phyloP scores from a whole-genome alignment of 2,888 invertebrate genomes.

The Zeuzera pyrina region DNA sequence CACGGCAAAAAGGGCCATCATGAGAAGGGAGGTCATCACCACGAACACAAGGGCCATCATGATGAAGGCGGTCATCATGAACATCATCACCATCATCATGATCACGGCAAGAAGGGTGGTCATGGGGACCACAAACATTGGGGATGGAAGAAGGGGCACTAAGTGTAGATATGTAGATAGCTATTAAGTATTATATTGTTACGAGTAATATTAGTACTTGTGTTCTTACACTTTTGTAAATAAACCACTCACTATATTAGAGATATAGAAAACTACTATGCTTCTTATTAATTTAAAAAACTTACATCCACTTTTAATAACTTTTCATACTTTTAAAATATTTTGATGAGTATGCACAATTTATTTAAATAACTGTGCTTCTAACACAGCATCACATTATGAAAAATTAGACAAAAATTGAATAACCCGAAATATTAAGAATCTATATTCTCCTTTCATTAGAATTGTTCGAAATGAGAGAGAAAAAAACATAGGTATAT shows the following conservation, averaged over 20 bases:
- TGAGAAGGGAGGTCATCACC: constrained; percentile 85
- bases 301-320: too few species aligned
- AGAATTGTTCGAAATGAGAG: too few species aligned
- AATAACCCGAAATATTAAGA: too few species aligned
- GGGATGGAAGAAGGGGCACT: constrained; percentile 76
- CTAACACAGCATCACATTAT: too few species aligned
- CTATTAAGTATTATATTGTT: constrained; percentile 1
- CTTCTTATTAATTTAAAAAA: too few species aligned
- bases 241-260: constrained; percentile 8
- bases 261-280: background rate
- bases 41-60: constrained; percentile 86
- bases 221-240: constrained; percentile 15
- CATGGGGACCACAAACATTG: constrained; percentile 86
- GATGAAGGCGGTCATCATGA: constrained; percentile 84
- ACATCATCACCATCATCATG: constrained; percentile 81
- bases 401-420: too few species aligned
- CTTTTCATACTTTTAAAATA: too few species aligned
- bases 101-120: constrained; percentile 84
- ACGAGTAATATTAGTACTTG: background rate
- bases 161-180: constrained; percentile 15
- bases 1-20: constrained; percentile 86
- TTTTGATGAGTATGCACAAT: too few species aligned
- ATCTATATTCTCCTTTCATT: too few species aligned
- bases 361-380: too few species aligned
- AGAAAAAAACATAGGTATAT: too few species aligned